phyloP scores from a whole-genome alignment of 2,888 invertebrate species.

The Drosophila prolongata region DNA sequence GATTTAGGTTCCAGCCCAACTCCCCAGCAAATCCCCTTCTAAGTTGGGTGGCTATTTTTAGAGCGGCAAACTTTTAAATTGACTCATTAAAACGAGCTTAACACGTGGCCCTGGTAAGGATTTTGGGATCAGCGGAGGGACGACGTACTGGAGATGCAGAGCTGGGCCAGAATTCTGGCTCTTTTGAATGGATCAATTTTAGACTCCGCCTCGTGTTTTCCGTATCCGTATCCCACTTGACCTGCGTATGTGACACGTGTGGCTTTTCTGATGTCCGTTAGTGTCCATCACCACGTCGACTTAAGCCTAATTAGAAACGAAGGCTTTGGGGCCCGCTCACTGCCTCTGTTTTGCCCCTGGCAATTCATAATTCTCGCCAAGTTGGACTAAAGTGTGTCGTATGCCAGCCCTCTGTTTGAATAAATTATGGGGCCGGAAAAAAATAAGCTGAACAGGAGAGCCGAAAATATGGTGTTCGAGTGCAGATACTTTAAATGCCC shows the following conservation, averaged over 20 bases:
- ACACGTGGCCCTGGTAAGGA: slow-evolving; percentile 40
- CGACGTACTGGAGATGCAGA: background rate
- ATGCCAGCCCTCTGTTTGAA: slow-evolving; percentile 40
- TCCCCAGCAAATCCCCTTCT: slow-evolving; percentile 12
- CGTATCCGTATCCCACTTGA: slow-evolving; percentile 2
- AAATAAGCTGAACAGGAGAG: background rate
- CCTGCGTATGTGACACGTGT: slow-evolving; percentile 25
- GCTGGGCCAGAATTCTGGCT: slow-evolving; percentile 14
- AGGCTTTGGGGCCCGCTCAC: background rate
- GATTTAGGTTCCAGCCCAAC: background rate
- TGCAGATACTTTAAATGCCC: background rate
- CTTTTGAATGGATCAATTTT: slow-evolving; percentile 2
- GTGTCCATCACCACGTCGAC: slow-evolving; percentile 16
- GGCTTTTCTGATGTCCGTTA: background rate
- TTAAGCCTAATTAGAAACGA: slow-evolving; percentile 58
- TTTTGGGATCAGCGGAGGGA: slow-evolving; percentile 11
- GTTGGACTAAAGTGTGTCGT: slow-evolving; percentile 15
- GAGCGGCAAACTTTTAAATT: slow-evolving; percentile 43
- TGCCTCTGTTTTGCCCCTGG: background rate
- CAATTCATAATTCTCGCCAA: slow-evolving; percentile 64
- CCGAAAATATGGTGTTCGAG: background rate
- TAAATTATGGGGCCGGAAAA: slow-evolving; percentile 58
- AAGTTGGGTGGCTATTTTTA: slow-evolving; percentile 36
- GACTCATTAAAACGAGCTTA: slow-evolving; percentile 53
- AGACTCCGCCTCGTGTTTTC: background rate